These are phyloP conservation scores for Oncopeltus fasciatus DNA, from an alignment of 1,140 invertebrate genomes.

Conservation along the genomic window DNA sequence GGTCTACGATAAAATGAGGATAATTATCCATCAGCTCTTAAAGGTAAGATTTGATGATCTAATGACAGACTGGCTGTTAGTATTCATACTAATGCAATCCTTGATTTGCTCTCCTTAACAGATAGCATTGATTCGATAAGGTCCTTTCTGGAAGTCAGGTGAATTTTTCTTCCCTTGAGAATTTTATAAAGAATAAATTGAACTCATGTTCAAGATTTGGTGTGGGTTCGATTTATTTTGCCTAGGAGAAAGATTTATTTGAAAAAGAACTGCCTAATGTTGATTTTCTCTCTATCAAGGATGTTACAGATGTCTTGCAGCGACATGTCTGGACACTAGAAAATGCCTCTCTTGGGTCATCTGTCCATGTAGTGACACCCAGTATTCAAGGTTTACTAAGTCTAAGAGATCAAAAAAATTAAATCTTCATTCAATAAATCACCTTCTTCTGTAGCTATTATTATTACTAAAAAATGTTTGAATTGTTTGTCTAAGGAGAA, in stretches of 20 bases:
- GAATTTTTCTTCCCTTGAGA: neutral
- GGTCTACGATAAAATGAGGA: slow-evolving; percentile 19
- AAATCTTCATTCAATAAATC: neutral
- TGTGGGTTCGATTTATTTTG: neutral
- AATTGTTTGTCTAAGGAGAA: neutral
- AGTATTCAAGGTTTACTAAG: neutral
- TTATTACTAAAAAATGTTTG: neutral
- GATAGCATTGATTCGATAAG: neutral
- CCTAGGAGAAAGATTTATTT: neutral
- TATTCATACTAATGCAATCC: neutral
- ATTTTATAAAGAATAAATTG: neutral
- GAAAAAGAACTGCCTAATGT: neutral
- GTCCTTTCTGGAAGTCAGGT: slow-evolving; percentile 22
- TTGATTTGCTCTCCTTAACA: neutral
- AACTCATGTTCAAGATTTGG: neutral
- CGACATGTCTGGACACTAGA: neutral
- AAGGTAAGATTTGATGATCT: neutral
- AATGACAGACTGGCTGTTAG: neutral
- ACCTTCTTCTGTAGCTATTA: neutral
- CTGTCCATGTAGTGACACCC: too few relatives aligned
- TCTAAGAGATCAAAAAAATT: neutral
- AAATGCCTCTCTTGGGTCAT: neutral
- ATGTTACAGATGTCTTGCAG: neutral
- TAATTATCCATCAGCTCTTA: neutral
- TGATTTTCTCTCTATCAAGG: neutral